phyloP scores from a whole-genome alignment of 2,113 vertebrate genomes.

The Nothobranchius furzeri region DNA sequence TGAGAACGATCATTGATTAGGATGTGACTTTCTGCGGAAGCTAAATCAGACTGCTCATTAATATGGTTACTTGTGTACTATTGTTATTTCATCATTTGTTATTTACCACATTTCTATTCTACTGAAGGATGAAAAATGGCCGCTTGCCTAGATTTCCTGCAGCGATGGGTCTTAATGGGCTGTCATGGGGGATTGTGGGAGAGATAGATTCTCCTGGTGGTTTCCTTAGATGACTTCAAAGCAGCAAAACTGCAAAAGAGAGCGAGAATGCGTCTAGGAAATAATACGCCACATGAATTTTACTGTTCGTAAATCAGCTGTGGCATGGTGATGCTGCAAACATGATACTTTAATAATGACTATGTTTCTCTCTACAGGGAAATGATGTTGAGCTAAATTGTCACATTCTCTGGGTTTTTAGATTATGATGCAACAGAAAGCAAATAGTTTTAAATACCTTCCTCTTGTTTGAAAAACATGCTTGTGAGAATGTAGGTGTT shows the following conservation, averaged over 20 bases:
- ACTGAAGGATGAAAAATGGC: conserved; percentile 50
- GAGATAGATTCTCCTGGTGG: conserved; percentile 60
- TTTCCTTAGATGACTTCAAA: conserved; percentile 71
- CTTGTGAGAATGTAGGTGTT: conserved; percentile 12
- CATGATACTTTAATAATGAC: conserved; percentile 13
- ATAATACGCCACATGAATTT: conserved; percentile 44
- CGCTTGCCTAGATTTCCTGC: conserved; percentile 44
- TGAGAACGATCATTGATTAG: conserved; percentile 6
- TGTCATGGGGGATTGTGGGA: conserved; percentile 42
- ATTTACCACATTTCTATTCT: conserved; percentile 45
- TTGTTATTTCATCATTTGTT: conserved; percentile 60
- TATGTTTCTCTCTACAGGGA: conserved; percentile 38
- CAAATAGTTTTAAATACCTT: neutral
- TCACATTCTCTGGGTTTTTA: conserved; percentile 1
- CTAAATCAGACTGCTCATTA: conserved; percentile 31
- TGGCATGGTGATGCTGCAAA: conserved; percentile 24
- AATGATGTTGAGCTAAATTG: conserved; percentile 4
- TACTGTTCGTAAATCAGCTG: conserved; percentile 14
- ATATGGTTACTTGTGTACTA: conserved; percentile 41
- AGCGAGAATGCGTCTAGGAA: conserved; percentile 48
- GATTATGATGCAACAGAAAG: conserved; percentile 15
- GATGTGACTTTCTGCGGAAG: conserved; percentile 16
- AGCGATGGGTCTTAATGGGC: conserved; percentile 51
- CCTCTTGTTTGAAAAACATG: neutral
- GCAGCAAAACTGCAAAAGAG: conserved; percentile 55